Conservation (phyloP, 1,140 invertebrate genomes). For the Drosophila gunungcola region DNA sequence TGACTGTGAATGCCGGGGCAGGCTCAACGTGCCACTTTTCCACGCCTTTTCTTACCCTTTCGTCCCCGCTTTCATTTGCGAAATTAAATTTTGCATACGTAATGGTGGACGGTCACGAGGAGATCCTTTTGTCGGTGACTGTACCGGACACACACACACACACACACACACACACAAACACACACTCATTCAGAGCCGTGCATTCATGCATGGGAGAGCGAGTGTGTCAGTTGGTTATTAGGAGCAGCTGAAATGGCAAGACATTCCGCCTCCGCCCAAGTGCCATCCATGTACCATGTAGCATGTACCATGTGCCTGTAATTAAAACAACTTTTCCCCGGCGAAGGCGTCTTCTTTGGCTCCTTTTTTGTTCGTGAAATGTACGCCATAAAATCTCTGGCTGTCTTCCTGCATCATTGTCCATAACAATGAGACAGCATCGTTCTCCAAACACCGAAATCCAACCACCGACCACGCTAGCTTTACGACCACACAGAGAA, state of each 20-base stretch:
- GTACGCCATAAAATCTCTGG: conserved; percentile 49
- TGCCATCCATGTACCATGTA: background rate
- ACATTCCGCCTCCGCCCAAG: conserved; percentile 3
- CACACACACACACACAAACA: conserved; percentile 8
- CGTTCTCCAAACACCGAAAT: conserved; percentile 5
- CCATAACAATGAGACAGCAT: conserved; percentile 66
- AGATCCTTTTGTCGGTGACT: conserved; percentile 46
- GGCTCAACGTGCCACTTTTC: conserved; percentile 16
- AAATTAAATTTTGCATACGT: conserved; percentile 78
- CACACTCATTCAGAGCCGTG: conserved; percentile 15
- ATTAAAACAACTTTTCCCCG: conserved; percentile 65
- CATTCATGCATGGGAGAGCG: conserved; percentile 28
- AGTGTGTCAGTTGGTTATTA: conserved; percentile 45
- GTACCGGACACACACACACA: conserved; percentile 27
- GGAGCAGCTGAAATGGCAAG: conserved; percentile 43
- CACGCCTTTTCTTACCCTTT: conserved; percentile 16
- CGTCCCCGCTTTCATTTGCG: conserved; percentile 61
- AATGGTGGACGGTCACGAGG: conserved; percentile 43
- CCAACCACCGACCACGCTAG: conserved; percentile 5
- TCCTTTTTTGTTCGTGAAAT: conserved; percentile 37
- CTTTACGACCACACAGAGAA: conserved; percentile 46
- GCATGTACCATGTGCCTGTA: conserved; percentile 43
- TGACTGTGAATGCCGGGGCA: conserved; percentile 8
- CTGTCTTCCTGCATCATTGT: conserved; percentile 62
- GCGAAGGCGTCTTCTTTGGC: conserved; percentile 23